These are phyloP conservation scores for Atethmia centrago DNA, from an alignment of 2,888 invertebrate species.

Conservation along the genomic window DNA sequence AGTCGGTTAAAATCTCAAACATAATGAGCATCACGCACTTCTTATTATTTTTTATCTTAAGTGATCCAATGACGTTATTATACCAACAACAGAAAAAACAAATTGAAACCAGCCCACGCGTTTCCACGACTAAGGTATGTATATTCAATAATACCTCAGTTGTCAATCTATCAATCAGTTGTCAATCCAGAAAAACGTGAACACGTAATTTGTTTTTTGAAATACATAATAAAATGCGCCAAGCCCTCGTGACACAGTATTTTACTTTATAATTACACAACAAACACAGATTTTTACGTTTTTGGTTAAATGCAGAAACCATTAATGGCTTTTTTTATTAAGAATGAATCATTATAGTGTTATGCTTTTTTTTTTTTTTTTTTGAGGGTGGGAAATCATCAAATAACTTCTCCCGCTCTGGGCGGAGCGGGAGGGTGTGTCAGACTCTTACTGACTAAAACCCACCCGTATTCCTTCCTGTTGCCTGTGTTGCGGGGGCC, in stretches of 20 bases:
- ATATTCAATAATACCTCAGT: constrained; percentile 34
- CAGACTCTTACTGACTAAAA: no score
- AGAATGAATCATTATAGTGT: no score
- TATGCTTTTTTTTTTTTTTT: no score
- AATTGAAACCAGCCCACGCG: constrained; percentile 22
- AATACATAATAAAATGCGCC: background rate
- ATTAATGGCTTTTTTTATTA: background rate
- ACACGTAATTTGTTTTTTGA: constrained; percentile 46
- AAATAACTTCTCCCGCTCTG: no score
- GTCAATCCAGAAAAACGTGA: constrained; percentile 55
- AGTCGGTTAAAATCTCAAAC: background rate
- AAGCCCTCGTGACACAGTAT: background rate
- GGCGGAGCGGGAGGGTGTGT: no score
- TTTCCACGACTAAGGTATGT: constrained; percentile 31
- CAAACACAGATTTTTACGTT: background rate
- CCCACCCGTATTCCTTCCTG: no score
- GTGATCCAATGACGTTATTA: background rate
- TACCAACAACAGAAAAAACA: constrained; percentile 22
- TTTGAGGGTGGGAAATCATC: no score
- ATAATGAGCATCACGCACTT: background rate
- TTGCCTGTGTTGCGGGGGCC: no score
- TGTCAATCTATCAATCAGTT: constrained; percentile 55
- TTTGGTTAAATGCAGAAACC: background rate
- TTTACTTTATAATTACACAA: background rate
- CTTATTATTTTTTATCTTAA: background rate